Conservation (phyloP, 2,113 vertebrate genomes). For the Chloropsis hardwickii region DNA sequence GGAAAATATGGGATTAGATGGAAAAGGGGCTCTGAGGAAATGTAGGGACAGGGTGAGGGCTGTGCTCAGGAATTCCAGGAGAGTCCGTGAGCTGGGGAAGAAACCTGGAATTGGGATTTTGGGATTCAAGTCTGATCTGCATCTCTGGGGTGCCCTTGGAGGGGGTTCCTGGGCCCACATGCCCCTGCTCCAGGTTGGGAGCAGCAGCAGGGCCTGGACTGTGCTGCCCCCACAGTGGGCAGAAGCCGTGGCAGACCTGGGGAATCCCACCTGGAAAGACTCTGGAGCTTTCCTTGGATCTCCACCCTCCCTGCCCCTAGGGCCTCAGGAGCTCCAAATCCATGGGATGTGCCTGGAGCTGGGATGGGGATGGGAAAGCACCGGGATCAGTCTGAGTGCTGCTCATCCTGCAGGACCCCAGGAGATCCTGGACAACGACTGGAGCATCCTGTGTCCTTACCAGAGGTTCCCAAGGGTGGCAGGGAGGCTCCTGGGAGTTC, state of each 20-base stretch:
- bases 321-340: neutral
- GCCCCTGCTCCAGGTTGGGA: neutral
- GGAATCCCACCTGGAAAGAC: too few species aligned
- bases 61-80: neutral
- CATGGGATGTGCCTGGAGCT: neutral
- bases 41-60: neutral
- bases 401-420: neutral
- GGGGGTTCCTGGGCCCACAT: neutral
- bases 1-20: neutral
- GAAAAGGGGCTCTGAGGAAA: neutral
- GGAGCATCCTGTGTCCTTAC: neutral
- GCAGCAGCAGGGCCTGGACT: neutral
- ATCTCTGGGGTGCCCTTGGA: neutral
- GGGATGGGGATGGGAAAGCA: neutral
- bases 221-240: rapidly evolving
- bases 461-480: neutral
- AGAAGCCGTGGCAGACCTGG: neutral
- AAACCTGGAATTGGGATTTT: neutral
- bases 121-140: neutral
- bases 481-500: neutral
- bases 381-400: rapidly evolving
- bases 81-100: neutral
- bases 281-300: neutral
- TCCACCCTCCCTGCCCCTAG: neutral
- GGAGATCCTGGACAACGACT: neutral